These are phyloP conservation scores for Rhabdomys pumilio DNA, from an alignment of 2,797 vertebrate species.

Conservation along the genomic window DNA sequence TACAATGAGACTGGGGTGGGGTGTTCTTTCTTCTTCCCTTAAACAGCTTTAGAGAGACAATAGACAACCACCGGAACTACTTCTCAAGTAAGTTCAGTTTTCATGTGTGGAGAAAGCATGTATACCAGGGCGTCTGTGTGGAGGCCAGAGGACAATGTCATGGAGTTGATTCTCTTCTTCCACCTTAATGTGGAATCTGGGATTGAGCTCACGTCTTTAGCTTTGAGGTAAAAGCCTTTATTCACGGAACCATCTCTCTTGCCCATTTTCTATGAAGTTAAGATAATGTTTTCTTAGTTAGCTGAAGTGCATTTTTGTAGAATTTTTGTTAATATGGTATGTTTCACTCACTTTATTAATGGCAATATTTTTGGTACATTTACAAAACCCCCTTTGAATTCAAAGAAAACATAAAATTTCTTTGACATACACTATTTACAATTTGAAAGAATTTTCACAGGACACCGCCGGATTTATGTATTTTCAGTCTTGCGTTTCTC, in stretches of 20 bases:
- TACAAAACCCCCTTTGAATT: conserved; percentile 11
- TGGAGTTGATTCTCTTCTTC: neutral
- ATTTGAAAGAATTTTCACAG: conserved; percentile 40
- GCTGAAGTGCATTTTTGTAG: conserved; percentile 32
- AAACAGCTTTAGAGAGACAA: neutral
- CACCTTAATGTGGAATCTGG: neutral
- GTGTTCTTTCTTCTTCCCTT: neutral
- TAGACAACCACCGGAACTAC: neutral
- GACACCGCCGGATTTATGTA: neutral
- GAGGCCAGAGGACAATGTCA: neutral
- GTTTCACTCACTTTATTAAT: conserved; percentile 42
- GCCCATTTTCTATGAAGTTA: conserved; percentile 6
- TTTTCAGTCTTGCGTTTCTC: neutral
- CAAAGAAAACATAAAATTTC: conserved; percentile 31
- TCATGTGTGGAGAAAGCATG: neutral
- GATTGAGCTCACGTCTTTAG: neutral
- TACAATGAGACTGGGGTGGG: neutral
- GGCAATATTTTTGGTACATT: neutral
- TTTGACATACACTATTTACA: neutral
- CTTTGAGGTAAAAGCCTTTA: neutral
- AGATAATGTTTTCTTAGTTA: conserved; percentile 37
- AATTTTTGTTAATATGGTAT: conserved; percentile 36
- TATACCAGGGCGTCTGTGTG: rapidly evolving
- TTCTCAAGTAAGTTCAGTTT: neutral
- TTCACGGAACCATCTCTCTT: neutral